Evolutionary conservation across 2,888 invertebrate species (phyloP), one percentile per base, ranked within the genome.

Genomic region (Melikaiella ostensackeni): DNA sequence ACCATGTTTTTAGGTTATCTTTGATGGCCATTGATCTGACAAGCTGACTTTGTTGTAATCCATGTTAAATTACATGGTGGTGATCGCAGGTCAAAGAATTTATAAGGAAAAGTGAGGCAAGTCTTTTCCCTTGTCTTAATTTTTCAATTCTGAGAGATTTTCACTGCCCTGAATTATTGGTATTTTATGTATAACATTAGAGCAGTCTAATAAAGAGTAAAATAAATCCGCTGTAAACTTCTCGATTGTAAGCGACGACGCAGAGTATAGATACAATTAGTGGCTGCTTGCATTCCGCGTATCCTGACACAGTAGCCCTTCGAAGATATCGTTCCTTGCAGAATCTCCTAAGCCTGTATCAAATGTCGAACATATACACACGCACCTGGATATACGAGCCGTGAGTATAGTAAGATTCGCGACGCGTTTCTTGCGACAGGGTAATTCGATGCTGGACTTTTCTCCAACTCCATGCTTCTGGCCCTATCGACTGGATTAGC

Each of bases 371-470:
- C 70, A 70, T 33, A 70, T 42, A 42, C 42, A 42, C 16, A 46
- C 27, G 70, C 70, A 55, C 30, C 70, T 50, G 70, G 70, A 46
- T 70, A 70, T 46, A n/a, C 50, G 70, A 70, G 70, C 30, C 70
- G 13, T 13, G n/a, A 50, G 50, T 70, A 66, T 21, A 46, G 70
- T 30, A 27, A 55, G 70, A 70, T 70, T 70, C 50, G 46, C 70
- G 46, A 70, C 70, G 30, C 50, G 70, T 70, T 70, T 70, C 50
- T 55, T 30, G 50, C 27, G 33, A 70, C 70, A 70, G 30, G 50
- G 70, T 70, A 70, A 70, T 50, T 70, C 70, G 70, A 70, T 70
- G 50, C 70, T 55, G 33, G 70, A 70, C 50, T 70, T 70, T 70
- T 33, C 70, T 70, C 50, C 70, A 27, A 70, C 30, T 70, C 50